Percentiles rank a stretch among this genome's conserved stretches.
These are phyloP conservation scores for Resseliella maxima DNA, from an alignment of 2,888 invertebrate species.

Conservation along the genomic window DNA sequence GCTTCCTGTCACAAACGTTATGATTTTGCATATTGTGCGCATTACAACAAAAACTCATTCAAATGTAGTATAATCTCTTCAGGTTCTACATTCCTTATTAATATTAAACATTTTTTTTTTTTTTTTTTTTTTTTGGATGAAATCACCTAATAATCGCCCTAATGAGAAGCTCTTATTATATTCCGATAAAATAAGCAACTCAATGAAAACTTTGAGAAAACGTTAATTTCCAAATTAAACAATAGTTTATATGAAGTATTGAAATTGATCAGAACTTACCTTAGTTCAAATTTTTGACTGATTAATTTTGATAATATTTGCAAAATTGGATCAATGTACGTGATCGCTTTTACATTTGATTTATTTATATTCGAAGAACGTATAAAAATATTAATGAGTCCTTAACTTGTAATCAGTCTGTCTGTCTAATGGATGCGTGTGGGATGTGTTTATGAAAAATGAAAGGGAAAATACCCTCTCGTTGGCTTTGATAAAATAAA, in stretches of 20 bases:
- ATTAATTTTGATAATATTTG: neutral
- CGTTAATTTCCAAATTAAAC: too few species aligned
- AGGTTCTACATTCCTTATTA: neutral
- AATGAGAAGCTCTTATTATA: too few species aligned
- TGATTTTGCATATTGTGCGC: too few species aligned
- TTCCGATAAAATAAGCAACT: too few species aligned
- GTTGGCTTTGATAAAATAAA: too few species aligned
- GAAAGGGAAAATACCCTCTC: neutral
- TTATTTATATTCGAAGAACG: slow-evolving; percentile 35
- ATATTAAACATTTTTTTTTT: neutral
- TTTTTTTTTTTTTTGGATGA: neutral
- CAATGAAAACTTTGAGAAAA: too few species aligned
- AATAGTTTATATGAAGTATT: neutral
- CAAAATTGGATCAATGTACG: neutral
- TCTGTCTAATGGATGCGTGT: neutral
- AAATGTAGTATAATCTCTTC: neutral
- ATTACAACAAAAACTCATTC: neutral
- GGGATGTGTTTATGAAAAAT: neutral
- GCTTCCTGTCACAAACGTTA: neutral
- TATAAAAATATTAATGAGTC: slow-evolving; percentile 19
- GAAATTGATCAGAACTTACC: neutral
- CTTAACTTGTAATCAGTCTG: slow-evolving; percentile 6
- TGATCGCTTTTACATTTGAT: neutral
- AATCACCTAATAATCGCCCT: too few species aligned
- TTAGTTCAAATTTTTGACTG: neutral